Conservation (phyloP, 1,140 invertebrate genomes). For the Drosophila cardini region DNA sequence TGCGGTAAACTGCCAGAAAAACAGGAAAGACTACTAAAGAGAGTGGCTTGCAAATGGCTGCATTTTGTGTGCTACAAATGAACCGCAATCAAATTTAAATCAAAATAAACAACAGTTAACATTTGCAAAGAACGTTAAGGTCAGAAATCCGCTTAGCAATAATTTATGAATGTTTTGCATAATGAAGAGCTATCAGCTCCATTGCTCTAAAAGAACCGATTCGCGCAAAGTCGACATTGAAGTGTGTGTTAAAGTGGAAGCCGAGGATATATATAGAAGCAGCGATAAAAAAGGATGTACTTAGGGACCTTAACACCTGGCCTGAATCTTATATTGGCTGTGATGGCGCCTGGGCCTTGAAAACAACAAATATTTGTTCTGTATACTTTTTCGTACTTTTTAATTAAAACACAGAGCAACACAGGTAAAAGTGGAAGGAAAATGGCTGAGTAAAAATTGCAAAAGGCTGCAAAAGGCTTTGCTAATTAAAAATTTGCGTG, state of each 20-base stretch:
- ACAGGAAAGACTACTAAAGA: conserved; percentile 19
- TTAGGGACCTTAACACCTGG: conserved; percentile 11
- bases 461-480: conserved; percentile 49
- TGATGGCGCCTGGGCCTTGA: background rate
- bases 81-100: conserved; percentile 68
- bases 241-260: conserved; percentile 6
- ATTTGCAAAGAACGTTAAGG: conserved; percentile 24
- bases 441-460: conserved; percentile 32
- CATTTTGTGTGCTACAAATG: conserved; percentile 54
- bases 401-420: conserved; percentile 62
- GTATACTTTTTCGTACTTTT: conserved; percentile 65
- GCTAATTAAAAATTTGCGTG: conserved; percentile 70
- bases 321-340: conserved; percentile 21
- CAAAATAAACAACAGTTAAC: conserved; percentile 47
- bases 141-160: conserved; percentile 30
- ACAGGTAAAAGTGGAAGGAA: conserved; percentile 31
- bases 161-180: conserved; percentile 21
- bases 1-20: conserved; percentile 22
- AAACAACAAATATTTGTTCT: conserved; percentile 26
- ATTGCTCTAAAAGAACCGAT: background rate
- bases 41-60: conserved; percentile 30
- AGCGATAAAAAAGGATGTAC: conserved; percentile 5
- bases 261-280: conserved; percentile 3
- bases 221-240: conserved; percentile 1
- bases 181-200: conserved; percentile 4